Percentiles rank a stretch among this genome's conserved stretches.
phyloP scores from a whole-genome alignment of 2,113 vertebrate species.

The Leptocoma aspasia region DNA sequence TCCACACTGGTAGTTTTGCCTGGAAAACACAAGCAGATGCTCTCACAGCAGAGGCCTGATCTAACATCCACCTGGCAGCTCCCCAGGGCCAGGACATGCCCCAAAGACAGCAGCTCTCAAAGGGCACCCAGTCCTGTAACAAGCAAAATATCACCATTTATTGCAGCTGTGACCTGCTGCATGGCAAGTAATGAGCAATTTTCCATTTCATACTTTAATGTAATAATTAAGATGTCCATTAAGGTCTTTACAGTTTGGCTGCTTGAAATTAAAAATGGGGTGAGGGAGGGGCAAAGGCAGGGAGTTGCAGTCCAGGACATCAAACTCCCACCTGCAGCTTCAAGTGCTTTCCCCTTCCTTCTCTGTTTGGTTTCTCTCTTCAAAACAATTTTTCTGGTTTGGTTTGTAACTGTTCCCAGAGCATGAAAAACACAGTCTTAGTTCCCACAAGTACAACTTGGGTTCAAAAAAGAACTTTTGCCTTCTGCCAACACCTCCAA shows the following conservation, averaged over 20 bases:
- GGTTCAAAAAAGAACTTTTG: background rate
- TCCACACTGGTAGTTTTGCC: background rate
- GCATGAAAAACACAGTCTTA: background rate
- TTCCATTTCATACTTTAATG: conserved; percentile 64
- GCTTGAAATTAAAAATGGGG: conserved; percentile 35
- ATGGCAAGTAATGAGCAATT: conserved; percentile 36
- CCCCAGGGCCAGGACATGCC: conserved; percentile 9
- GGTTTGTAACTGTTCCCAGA: background rate
- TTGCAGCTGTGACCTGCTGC: conserved; percentile 46
- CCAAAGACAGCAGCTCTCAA: conserved; percentile 22
- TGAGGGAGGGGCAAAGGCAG: background rate
- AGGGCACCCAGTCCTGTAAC: background rate
- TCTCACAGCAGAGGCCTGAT: conserved; percentile 2
- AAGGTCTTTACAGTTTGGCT: conserved; percentile 53
- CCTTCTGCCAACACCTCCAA: background rate
- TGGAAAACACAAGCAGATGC: conserved; percentile 12
- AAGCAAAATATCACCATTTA: conserved; percentile 22
- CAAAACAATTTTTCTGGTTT: background rate
- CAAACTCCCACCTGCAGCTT: background rate
- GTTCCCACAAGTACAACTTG: background rate
- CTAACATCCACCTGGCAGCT: conserved; percentile 10
- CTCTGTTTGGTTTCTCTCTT: background rate
- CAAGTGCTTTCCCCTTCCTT: background rate
- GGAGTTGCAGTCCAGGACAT: background rate
- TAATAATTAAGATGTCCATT: conserved; percentile 59